These are phyloP conservation scores for Dimorphilus gyrociliatus DNA, from an alignment of 2,888 invertebrate species.

Conservation along the genomic window DNA sequence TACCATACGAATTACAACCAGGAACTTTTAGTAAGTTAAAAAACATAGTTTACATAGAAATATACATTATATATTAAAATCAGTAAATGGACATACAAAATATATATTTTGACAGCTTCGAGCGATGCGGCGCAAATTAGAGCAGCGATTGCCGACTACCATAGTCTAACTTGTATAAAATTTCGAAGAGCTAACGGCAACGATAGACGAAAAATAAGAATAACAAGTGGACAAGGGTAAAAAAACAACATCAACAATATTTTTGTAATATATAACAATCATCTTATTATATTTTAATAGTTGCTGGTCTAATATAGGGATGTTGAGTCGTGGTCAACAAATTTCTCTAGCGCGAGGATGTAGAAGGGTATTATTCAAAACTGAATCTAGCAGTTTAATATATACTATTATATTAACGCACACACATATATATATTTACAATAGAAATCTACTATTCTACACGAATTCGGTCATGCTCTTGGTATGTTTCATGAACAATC, in stretches of 20 bases:
- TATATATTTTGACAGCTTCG: neutral
- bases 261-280: too few relatives aligned
- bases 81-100: too few relatives aligned
- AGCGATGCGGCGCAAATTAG: neutral
- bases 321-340: too few relatives aligned
- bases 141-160: neutral
- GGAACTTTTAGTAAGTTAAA: too few relatives aligned
- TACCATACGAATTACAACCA: too few relatives aligned
- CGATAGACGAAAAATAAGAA: neutral
- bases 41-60: too few relatives aligned
- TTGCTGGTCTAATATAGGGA: too few relatives aligned
- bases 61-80: too few relatives aligned
- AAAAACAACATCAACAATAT: too few relatives aligned
- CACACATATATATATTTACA: neutral
- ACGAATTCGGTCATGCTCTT: conserved; percentile 21
- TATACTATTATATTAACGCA: neutral
- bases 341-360: too few relatives aligned
- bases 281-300: too few relatives aligned
- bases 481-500: conserved; percentile 23
- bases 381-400: neutral
- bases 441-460: conserved; percentile 18
- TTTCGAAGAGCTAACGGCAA: neutral
- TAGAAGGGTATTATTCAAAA: neutral
- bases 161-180: neutral
- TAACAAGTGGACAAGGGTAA: neutral